Base-by-base conservation (phyloP, 2,888 invertebrate genomes). In the Phengaris arion region DNA sequence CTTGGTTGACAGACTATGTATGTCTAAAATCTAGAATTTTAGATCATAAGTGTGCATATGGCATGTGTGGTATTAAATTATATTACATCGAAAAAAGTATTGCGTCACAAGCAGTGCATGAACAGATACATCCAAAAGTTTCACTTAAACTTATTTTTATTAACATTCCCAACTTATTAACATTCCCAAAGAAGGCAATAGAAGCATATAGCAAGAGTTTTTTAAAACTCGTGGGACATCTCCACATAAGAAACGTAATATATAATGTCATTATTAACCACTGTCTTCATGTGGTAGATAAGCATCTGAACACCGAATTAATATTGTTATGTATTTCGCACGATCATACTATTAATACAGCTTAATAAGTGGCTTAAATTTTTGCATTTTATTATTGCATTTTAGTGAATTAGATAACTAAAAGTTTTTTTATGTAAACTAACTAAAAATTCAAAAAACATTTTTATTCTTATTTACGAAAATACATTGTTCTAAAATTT, bases 251-350 rank as follows among this genome's bases (percentile, higher is more conserved):
- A 70, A 51, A 70, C 48, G 52, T 15, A 48, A 46, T 2, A 69
- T 72, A 70, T 70, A 70, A 51, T 48, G 35, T 72, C 52, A 72
- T 54, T 54, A 72, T 72, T 54, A 72, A 72, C 72, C 72, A 72
- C 72, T 72, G 51, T 69, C 48, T 54, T 35, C 54, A 52, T 72
- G 72, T 54, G 2, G 72, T 35, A 72, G 54, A 72, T 72, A 52
- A 72, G 35, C 54, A 72, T 72, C 72, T 9, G 9, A 72, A 52
- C 70, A 72, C 51, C 35, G 35, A 72, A 54, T 52, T 48, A 48
- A 69, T 35, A 35, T 35, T 15, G 35, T 35, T 45, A 46, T 46
- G 48, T 69, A 48, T 69, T 69, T 48, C n/a, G n/a, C 46, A 46
- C 48, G 15, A 69, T 48, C 46, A 48, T 48, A 69, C 48, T 69